Percentiles rank a stretch among this genome's conserved stretches.
phyloP scores from a whole-genome alignment of 2,113 vertebrate species.

The Garra rufa region DNA sequence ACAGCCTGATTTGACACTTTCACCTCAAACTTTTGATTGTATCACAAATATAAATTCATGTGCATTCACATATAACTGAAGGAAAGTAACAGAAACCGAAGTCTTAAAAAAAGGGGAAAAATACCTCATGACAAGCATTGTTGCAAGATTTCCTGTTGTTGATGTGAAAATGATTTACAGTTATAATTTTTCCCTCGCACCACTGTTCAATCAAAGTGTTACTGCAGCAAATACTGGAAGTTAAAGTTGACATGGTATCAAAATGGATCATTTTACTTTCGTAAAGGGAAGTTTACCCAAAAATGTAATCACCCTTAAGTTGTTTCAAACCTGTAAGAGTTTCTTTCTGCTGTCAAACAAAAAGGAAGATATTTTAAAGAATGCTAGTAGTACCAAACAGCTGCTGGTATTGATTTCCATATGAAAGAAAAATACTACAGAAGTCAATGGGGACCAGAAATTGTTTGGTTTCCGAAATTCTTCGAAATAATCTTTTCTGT shows the following conservation, averaged over 20 bases:
- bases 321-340: neutral
- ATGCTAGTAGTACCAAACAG: neutral
- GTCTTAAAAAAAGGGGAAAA: neutral
- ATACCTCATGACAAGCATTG: neutral
- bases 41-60: neutral
- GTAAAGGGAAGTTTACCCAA: neutral
- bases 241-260: neutral
- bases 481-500: neutral
- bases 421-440: neutral
- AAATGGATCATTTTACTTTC: neutral
- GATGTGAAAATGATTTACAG: slow-evolving; percentile 1
- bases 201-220: neutral
- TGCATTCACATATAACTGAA: neutral
- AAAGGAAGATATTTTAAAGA: neutral
- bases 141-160: slow-evolving; percentile 31
- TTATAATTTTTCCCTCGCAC: neutral
- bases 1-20: neutral
- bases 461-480: neutral
- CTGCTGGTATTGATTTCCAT: neutral
- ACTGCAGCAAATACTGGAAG: neutral
- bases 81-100: neutral
- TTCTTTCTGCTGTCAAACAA: neutral
- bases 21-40: neutral
- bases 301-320: neutral
- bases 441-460: neutral